Percentiles rank a stretch among this genome's conserved stretches.
Conservation (phyloP, 2,113 vertebrate genomes). For the Crotalus helleri region DNA sequence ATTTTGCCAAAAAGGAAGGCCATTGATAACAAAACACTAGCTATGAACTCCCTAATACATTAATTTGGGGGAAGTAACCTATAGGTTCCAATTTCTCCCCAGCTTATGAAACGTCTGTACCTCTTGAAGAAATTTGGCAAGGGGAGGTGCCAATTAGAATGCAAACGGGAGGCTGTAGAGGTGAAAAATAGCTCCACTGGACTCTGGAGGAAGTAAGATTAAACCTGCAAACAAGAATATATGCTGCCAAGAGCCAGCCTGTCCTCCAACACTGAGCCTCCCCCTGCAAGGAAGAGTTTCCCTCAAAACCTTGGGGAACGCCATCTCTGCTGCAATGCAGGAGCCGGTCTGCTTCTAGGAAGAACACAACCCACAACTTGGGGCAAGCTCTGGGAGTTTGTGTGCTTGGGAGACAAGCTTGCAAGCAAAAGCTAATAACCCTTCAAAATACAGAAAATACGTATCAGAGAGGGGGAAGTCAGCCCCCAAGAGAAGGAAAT, state of each 20-base stretch:
- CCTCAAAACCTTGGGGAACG: background rate
- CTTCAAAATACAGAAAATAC: background rate
- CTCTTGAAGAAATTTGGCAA: background rate
- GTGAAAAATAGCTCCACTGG: background rate
- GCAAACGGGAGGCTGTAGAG: background rate
- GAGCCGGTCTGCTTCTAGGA: background rate
- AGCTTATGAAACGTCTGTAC: background rate
- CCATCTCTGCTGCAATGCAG: background rate
- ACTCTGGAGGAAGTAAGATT: background rate
- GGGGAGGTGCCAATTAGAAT: background rate
- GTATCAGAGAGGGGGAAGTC: background rate
- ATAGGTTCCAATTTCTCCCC: background rate
- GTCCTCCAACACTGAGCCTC: background rate
- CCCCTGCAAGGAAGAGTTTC: too few relatives aligned
- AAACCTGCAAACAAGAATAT: background rate
- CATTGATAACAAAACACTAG: background rate
- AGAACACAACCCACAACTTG: background rate
- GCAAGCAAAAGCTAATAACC: background rate
- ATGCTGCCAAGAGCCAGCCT: background rate
- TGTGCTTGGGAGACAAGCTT: background rate
- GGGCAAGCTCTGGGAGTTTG: background rate
- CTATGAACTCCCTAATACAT: background rate
- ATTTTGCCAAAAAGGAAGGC: background rate
- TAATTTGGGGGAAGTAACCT: background rate
- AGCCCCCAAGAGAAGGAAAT: too few relatives aligned